A percentile compares a stretch with the other conserved stretches of the same genome.
Evolutionary conservation across 2,797 vertebrate genomes (phyloP).

Genomic region (Pipistrellus nathusii): DNA sequence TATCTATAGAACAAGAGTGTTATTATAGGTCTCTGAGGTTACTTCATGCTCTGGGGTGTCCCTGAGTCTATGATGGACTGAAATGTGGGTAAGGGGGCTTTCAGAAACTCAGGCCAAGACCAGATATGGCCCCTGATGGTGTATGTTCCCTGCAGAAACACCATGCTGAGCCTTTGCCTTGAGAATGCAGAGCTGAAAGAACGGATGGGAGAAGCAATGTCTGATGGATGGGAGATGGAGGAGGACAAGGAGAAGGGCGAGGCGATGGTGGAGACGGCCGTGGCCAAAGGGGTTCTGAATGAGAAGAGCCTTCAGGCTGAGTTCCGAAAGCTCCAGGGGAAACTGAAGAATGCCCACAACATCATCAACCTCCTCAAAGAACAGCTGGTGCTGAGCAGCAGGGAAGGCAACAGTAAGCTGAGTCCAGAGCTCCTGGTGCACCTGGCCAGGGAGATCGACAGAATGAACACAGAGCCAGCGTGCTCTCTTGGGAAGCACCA

Average conservation of each 20-base stretch:
- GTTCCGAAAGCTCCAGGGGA: conserved; percentile 83
- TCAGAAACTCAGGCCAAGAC: no score
- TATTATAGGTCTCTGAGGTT: not conserved
- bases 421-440: conserved; percentile 75
- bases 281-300: conserved; percentile 47
- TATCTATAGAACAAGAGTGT: not conserved
- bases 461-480: conserved; percentile 70
- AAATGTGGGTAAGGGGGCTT: no score
- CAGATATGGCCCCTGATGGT: not conserved
- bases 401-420: conserved; percentile 46
- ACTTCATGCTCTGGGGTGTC: not conserved
- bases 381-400: conserved; percentile 77
- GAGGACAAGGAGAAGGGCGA: conserved; percentile 74
- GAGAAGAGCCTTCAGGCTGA: conserved; percentile 80
- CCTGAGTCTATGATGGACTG: not conserved
- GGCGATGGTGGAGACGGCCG: conserved; percentile 31
- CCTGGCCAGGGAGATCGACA: conserved; percentile 63
- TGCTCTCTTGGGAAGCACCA: conserved; percentile 83
- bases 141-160: conserved; percentile 87
- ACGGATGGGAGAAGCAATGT: conserved; percentile 87
- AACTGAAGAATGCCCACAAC: conserved; percentile 68
- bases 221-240: conserved; percentile 83
- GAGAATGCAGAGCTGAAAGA: conserved; percentile 91
- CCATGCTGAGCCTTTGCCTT: conserved; percentile 90
- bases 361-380: conserved; percentile 81